These are phyloP conservation scores for Characodon lateralis DNA, from an alignment of 2,797 vertebrate species.

Conservation along the genomic window DNA sequence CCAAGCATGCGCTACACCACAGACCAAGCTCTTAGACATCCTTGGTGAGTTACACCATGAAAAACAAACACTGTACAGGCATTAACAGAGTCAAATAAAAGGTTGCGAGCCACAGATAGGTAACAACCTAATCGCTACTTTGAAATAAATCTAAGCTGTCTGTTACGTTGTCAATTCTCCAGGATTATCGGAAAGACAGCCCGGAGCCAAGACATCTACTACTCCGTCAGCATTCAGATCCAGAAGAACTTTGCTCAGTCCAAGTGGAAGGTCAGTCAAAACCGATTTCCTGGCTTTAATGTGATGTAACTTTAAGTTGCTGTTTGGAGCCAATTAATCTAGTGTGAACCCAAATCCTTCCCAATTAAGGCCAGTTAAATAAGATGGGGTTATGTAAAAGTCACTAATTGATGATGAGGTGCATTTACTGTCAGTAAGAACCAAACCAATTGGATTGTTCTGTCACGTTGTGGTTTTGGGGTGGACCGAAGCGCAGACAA, in stretches of 20 bases:
- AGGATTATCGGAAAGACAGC: constrained; percentile 97
- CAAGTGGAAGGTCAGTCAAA: constrained; percentile 93
- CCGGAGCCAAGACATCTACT: constrained; percentile 92
- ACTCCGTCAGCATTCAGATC: constrained; percentile 94
- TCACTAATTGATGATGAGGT: constrained; percentile 7
- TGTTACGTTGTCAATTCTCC: constrained; percentile 33
- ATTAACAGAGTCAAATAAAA: not conserved
- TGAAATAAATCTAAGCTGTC: constrained; percentile 33
- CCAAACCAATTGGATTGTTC: constrained; percentile 1
- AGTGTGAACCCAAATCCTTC: constrained; percentile 33
- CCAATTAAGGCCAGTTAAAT: constrained; percentile 51
- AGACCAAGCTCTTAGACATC: constrained; percentile 91
- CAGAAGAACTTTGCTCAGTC: constrained; percentile 97
- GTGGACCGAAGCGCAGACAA: no score
- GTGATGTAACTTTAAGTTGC: constrained; percentile 28
- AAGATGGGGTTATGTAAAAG: constrained; percentile 39
- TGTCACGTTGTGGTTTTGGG: no score
- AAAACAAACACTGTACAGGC: not conserved
- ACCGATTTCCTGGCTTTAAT: constrained; percentile 34
- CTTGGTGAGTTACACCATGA: constrained; percentile 85
- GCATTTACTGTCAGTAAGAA: constrained; percentile 6
- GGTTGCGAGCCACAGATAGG: no score
- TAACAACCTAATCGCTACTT: not conserved
- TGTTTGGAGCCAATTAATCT: constrained; percentile 42
- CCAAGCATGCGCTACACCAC: constrained; percentile 87